phyloP scores from a whole-genome alignment of 2,888 invertebrate species.

The Penaeus monodon region DNA sequence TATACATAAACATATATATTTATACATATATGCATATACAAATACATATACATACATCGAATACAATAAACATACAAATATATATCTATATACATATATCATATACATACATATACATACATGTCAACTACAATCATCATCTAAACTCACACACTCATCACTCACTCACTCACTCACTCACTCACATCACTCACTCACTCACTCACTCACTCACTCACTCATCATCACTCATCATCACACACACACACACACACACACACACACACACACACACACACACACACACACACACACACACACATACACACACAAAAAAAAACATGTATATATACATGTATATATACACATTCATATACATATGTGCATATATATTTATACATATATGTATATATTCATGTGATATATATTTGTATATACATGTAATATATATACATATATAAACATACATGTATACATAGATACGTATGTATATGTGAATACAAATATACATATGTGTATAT shows the following conservation, averaged over 20 bases:
- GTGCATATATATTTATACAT: background rate
- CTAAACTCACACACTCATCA: too few species aligned
- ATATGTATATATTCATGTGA: background rate
- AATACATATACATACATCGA: background rate
- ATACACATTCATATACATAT: background rate
- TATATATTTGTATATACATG: background rate
- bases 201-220: too few species aligned
- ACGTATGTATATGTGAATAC: background rate
- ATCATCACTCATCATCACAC: too few species aligned
- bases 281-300: background rate
- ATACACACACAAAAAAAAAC: background rate
- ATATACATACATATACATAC: constrained; percentile 4
- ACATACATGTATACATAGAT: background rate
- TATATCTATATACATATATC: background rate
- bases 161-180: too few species aligned
- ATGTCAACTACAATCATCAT: too few species aligned
- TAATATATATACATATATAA: background rate
- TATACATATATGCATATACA: background rate
- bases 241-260: too few species aligned
- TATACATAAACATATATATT: background rate
- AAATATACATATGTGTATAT: background rate
- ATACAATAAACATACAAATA: background rate
- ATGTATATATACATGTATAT: background rate
- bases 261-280: background rate
- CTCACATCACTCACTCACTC: too few species aligned